Conservation (phyloP, 2,888 invertebrate genomes). For the Lamproptera curius region DNA sequence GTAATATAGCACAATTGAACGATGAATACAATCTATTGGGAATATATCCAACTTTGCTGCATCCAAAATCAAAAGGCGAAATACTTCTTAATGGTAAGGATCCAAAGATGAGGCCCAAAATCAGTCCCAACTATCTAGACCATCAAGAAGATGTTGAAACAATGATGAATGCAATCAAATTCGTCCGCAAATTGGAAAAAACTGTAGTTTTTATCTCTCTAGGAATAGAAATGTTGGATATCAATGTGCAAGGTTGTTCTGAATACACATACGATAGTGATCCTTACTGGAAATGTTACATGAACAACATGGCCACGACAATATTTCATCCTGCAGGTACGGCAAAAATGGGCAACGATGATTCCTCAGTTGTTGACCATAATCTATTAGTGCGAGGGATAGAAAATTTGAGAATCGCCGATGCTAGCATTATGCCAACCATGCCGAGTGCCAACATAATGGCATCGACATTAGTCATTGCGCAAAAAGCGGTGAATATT, state of each 20-base stretch:
- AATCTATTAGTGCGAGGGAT: conserved; percentile 73
- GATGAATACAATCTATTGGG: conserved; percentile 45
- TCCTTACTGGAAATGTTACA: conserved; percentile 78
- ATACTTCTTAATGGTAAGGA: conserved; percentile 70
- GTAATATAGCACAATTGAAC: conserved; percentile 40
- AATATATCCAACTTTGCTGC: conserved; percentile 53
- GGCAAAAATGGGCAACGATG: conserved; percentile 81
- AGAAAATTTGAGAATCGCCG: conserved; percentile 69
- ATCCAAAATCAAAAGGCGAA: conserved; percentile 75
- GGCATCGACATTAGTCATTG: conserved; percentile 72
- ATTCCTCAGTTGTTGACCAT: conserved; percentile 68
- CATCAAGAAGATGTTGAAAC: conserved; percentile 71
- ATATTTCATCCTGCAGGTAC: conserved; percentile 84
- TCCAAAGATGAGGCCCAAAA: conserved; percentile 61
- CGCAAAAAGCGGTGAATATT: conserved; percentile 66
- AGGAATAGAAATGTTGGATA: conserved; percentile 44
- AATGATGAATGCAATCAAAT: conserved; percentile 55
- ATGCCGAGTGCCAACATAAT: conserved; percentile 78
- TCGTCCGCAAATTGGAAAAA: conserved; percentile 46
- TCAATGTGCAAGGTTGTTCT: conserved; percentile 49
- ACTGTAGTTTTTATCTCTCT: conserved; percentile 54
- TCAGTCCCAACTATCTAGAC: conserved; percentile 79
- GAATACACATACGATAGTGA: conserved; percentile 44
- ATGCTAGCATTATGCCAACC: conserved; percentile 72
- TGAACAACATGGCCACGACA: conserved; percentile 71